phyloP scores from a whole-genome alignment of 2,797 vertebrate genomes.

The Cercopithecus hamlyni region DNA sequence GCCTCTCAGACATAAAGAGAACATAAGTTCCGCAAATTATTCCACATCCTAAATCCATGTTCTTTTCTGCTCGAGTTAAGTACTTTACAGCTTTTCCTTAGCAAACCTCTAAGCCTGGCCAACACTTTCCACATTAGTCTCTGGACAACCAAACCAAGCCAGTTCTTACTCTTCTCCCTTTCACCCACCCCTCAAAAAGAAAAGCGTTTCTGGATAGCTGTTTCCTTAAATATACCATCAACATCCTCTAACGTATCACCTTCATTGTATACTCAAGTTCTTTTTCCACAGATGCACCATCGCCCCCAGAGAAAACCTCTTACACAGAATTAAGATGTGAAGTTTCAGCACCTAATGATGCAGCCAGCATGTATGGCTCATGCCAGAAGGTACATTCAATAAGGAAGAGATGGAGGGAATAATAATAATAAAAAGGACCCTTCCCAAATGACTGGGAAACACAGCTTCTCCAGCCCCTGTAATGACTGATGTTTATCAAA shows the following conservation, averaged over 20 bases:
- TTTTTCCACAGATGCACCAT: slow-evolving; percentile 67
- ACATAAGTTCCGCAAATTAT: slow-evolving; percentile 79
- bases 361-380: slow-evolving; percentile 62
- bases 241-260: slow-evolving; percentile 71
- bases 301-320: slow-evolving; percentile 84
- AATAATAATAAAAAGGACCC: not conserved
- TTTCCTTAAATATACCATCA: slow-evolving; percentile 77
- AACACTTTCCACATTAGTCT: slow-evolving; percentile 46
- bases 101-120: slow-evolving; percentile 58
- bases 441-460: slow-evolving; percentile 70
- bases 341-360: slow-evolving; percentile 78
- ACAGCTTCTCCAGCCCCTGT: slow-evolving; percentile 55
- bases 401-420: slow-evolving; percentile 56
- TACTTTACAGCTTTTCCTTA: slow-evolving; percentile 66
- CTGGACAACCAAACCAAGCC: not conserved
- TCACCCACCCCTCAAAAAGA: not conserved
- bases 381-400: slow-evolving; percentile 79
- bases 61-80: slow-evolving; percentile 72
- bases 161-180: not conserved
- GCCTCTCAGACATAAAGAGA: slow-evolving; percentile 75
- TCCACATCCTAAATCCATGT: slow-evolving; percentile 68
- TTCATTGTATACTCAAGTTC: slow-evolving; percentile 69
- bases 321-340: slow-evolving; percentile 83
- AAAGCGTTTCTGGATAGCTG: slow-evolving; percentile 62
- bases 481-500: slow-evolving; percentile 44